Base-by-base conservation (phyloP, 2,797 vertebrate genomes). In the Danio jaintianensis region DNA sequence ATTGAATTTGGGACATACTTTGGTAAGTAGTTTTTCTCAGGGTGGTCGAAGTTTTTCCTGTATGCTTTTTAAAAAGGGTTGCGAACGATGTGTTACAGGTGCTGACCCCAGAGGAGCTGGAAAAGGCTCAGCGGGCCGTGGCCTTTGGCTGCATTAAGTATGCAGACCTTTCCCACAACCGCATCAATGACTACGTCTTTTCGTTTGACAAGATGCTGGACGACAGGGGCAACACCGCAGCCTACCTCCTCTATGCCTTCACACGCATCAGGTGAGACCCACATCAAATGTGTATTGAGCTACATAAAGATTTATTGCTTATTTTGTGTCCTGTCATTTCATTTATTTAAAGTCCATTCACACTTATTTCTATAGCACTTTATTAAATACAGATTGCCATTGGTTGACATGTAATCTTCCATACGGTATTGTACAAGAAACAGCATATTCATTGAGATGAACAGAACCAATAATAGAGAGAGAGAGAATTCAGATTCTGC, bases 171-270 rank as follows among this genome's bases (percentile, higher is more conserved):
- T 98, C 95, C 11, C 97, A 99, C 91, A 98, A 98, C 87, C 95
- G 98, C 75, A 92, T 96, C 87, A 99, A 99, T 12, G 98, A 99
- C 90, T 99, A 99, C 20, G 88, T 99, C 55, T 99, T 99, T 92
- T 98, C 97, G 45, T 99, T 99, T 11, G 97, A 98, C 93, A 99
- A 99, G 91, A 99, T 99, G 98, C 90, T 99, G 86, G 98, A 99
- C 6, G 98, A 99, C 92, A 89, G 96, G 78, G 98, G 98, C 50
- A 99, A 99, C 90, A 99, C 98, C 0, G 98, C 98, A 0, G 97
- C 97, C 0, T 99, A 99, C 71, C 91, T 99, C 71, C 93, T 99
- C 8, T 99, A 99, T 0, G 98, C 98, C 59, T 96, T 97, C 90
- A 99, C 98, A 0, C 95, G 98, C 68, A 99, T 99, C 93, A 95